These are phyloP conservation scores for Synchiropus splendidus DNA, from an alignment of 2,113 vertebrate genomes.

Conservation along the genomic window DNA sequence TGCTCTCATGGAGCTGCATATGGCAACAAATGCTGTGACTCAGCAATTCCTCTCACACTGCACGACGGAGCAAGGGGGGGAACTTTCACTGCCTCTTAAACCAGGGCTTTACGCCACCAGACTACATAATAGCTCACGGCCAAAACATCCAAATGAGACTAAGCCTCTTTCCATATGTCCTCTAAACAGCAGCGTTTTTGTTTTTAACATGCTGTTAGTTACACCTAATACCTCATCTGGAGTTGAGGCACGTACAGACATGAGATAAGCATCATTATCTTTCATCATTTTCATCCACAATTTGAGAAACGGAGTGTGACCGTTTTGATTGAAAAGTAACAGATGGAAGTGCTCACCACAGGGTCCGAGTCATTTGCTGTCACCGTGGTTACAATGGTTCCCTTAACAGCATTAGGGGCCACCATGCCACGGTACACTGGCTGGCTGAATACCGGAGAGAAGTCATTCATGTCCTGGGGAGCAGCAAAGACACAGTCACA, in stretches of 20 bases:
- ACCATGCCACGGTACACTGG: conserved; percentile 86
- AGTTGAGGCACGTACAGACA: conserved; percentile 1
- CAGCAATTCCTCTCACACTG: conserved; percentile 10
- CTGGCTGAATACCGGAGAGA: conserved; percentile 82
- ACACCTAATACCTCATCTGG: not conserved
- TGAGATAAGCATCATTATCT: conserved; percentile 11
- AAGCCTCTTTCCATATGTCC: conserved; percentile 8
- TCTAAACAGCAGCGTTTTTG: no score
- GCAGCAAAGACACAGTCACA: conserved; percentile 33
- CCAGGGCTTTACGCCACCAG: conserved; percentile 9
- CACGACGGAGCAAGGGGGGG: conserved; percentile 1
- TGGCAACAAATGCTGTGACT: conserved; percentile 6
- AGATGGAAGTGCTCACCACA: conserved; percentile 70
- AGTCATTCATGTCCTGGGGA: conserved; percentile 97
- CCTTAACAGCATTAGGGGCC: conserved; percentile 89
- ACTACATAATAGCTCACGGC: conserved; percentile 12
- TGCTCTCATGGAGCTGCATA: no score
- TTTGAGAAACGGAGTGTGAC: conserved; percentile 5
- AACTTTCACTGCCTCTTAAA: conserved; percentile 17
- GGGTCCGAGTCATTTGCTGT: conserved; percentile 85
- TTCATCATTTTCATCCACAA: conserved; percentile 8
- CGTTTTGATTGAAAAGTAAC: conserved; percentile 26
- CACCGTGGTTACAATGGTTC: conserved; percentile 80
- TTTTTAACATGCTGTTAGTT: no score
- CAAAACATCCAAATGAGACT: conserved; percentile 8